Conservation (phyloP, 1,140 invertebrate species). For the Anoplolepis gracilipes region DNA sequence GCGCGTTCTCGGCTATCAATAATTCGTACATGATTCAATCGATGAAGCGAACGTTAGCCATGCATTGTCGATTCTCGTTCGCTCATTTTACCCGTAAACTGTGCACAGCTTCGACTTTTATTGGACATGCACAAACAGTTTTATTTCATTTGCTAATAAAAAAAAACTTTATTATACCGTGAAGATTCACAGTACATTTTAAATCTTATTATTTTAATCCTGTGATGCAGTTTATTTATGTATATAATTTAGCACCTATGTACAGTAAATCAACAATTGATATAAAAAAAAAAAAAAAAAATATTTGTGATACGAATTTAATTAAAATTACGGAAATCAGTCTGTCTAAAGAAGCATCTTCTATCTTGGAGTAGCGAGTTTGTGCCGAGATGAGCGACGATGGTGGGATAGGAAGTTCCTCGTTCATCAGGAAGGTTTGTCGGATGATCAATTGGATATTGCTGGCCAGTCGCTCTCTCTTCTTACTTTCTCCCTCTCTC, state of each 20-base stretch:
- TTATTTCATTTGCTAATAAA: neutral
- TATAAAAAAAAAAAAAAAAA: neutral
- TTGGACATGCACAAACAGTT: neutral
- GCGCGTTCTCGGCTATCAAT: constrained; percentile 44
- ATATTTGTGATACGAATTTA: neutral
- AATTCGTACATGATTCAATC: constrained; percentile 49
- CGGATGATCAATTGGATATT: constrained; percentile 83
- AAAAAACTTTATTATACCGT: neutral
- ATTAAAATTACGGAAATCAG: constrained; percentile 40
- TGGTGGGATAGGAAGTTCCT: constrained; percentile 76
- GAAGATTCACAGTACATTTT: neutral
- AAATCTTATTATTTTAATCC: neutral
- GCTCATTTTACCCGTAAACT: neutral
- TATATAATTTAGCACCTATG: neutral
- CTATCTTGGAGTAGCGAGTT: constrained; percentile 52
- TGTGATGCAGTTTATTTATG: neutral
- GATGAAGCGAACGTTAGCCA: constrained; percentile 10
- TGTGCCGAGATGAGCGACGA: constrained; percentile 55
- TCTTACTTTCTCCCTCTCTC: neutral
- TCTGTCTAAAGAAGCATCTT: constrained; percentile 9
- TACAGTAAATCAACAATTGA: neutral
- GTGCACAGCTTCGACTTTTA: neutral
- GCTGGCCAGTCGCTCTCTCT: constrained; percentile 75
- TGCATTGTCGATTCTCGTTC: neutral
- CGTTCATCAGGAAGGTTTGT: constrained; percentile 80